Evolutionary conservation across 2,113 vertebrate genomes (phyloP), one percentile per base, ranked within the genome.

Genomic region (Oceanites oceanicus): DNA sequence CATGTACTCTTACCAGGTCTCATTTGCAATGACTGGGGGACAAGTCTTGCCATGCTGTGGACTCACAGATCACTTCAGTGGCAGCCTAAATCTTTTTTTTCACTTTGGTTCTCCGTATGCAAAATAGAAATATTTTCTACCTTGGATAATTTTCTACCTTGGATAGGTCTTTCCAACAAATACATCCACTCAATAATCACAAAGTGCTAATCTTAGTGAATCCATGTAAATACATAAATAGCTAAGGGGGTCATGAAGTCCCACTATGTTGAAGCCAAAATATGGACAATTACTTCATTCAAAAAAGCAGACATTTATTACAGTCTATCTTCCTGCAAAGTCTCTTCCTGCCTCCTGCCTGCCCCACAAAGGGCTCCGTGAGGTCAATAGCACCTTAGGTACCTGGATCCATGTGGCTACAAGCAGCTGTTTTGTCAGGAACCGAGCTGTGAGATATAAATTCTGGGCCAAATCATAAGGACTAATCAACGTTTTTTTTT

Each of bases 321-420:
- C 27, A 77, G 20, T 34, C 63, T 66, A 1, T 59, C 18, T 55
- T 84, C n/a, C 42, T 67, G 17, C 63, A 86, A 67, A 68, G 47
- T 55, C 12, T 74, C 25, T 55, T 59, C 15, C 17, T 65, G 16
- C 25, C 32, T 85, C 29, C 17, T 73, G 29, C 27, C 62, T 87
- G 42, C 44, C 19, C 40, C 63, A 25, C 1, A 1, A 62, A 70
- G 38, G 15, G 9, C 12, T 49, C 45, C 9, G 13, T 44, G 38
- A 74, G 74, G 38, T 38, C 45, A 77, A 3, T 2, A 58, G 13
- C 0, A 0, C 27, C 38, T 74, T 67, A 52, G 63, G 36, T 56
- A 67, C 26, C 27, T 72, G 68, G 44, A 67, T 52, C n/a, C 7
- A 0, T 25, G 38, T 38, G 44, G 15, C 17, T 71, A 30, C 6